Percentiles rank a stretch among this genome's conserved stretches.
Conservation (phyloP, 2,113 vertebrate genomes). For the Prochilodus magdalenae region DNA sequence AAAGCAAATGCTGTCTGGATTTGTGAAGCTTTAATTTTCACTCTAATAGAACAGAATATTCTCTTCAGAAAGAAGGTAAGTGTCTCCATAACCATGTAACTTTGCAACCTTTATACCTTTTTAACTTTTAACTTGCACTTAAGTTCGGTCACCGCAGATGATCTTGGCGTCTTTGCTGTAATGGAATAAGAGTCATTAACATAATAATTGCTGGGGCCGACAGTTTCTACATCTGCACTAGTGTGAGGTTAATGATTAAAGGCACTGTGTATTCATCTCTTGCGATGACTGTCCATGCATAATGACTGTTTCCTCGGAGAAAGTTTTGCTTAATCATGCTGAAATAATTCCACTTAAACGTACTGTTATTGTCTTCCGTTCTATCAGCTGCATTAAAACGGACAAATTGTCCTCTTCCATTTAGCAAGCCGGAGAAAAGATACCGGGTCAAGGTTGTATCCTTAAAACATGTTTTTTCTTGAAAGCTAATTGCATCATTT, state of each 20-base stretch:
- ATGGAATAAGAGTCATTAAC: constrained; percentile 48
- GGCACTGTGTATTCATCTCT: constrained; percentile 63
- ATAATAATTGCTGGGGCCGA: constrained; percentile 46
- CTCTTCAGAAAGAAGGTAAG: neutral
- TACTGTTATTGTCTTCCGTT: constrained; percentile 84
- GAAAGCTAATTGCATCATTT: constrained; percentile 95
- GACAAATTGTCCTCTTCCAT: constrained; percentile 87
- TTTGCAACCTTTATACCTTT: constrained; percentile 14
- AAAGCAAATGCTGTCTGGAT: too few species aligned
- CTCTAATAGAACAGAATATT: neutral
- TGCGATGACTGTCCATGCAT: constrained; percentile 65
- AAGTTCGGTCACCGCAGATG: constrained; percentile 40
- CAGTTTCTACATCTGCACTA: constrained; percentile 49
- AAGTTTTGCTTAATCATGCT: constrained; percentile 81
- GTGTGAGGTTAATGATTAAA: constrained; percentile 54
- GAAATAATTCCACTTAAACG: constrained; percentile 82
- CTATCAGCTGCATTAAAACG: constrained; percentile 81
- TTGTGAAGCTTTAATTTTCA: neutral
- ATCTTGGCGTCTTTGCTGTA: constrained; percentile 38
- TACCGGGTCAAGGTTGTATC: constrained; percentile 81
- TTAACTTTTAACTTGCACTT: constrained; percentile 33
- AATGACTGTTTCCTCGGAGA: constrained; percentile 64
- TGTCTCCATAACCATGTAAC: neutral
- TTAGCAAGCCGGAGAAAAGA: constrained; percentile 83
- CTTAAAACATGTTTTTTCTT: constrained; percentile 92